A percentile compares a stretch with the other conserved stretches of the same genome.
phyloP scores from a whole-genome alignment of 2,888 invertebrate genomes.

The Eremobia ochroleuca region DNA sequence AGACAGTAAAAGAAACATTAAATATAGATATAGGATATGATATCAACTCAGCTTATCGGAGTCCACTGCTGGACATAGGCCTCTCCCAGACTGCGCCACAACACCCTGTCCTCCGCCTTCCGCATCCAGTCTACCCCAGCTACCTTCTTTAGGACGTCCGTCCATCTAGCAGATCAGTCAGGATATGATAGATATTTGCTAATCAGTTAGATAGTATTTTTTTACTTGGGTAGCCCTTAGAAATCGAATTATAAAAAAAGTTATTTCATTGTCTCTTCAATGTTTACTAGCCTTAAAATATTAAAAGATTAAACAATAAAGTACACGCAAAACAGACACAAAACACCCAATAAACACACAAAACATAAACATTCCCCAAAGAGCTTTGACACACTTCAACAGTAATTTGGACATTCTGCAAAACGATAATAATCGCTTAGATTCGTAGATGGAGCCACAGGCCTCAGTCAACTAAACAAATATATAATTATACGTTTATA shows the following conservation, averaged over 20 bases:
- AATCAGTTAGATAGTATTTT: not conserved
- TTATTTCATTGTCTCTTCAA: not conserved
- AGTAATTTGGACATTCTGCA: conserved; percentile 34
- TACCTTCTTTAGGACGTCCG: too few relatives aligned
- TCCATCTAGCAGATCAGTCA: too few relatives aligned
- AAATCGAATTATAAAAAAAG: not conserved
- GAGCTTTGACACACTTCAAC: conserved; percentile 32
- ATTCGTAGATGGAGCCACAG: conserved; percentile 40
- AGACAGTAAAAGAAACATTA: too few relatives aligned
- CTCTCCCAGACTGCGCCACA: too few relatives aligned
- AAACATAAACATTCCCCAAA: not conserved
- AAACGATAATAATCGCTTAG: conserved; percentile 48
- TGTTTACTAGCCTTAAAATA: not conserved
- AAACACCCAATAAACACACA: not conserved
- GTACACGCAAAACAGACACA: not conserved
- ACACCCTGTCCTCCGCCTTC: too few relatives aligned
- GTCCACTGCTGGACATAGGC: too few relatives aligned
- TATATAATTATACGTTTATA: conserved; percentile 66
- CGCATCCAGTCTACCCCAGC: too few relatives aligned
- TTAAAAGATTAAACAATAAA: not conserved
- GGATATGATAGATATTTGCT: not conserved
- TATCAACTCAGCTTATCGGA: too few relatives aligned
- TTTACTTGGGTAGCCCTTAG: too few relatives aligned
- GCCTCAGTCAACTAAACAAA: conserved; percentile 66
- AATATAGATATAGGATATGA: too few relatives aligned